phyloP scores from a whole-genome alignment of 1,140 invertebrate genomes.

The Calephelis nemesis region DNA sequence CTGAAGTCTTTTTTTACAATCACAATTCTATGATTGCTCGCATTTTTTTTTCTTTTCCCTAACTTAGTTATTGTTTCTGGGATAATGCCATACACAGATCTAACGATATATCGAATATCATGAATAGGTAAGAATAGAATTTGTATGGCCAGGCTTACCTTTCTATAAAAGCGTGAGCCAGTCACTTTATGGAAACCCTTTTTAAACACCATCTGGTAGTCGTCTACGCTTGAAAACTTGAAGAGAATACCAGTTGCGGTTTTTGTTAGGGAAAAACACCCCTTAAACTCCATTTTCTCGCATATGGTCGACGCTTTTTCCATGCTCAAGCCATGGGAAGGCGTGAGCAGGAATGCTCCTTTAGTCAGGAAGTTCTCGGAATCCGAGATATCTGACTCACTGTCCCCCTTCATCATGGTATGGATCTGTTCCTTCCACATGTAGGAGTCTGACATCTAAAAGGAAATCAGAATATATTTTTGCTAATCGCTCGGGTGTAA shows the following conservation, averaged over 20 bases:
- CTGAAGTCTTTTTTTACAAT: too few relatives aligned
- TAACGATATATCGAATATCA: too few relatives aligned
- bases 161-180: conserved; percentile 87
- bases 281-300: conserved; percentile 92
- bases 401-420: conserved; percentile 80
- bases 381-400: conserved; percentile 84
- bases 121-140: too few relatives aligned
- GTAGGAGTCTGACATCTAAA: conserved; percentile 72
- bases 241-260: conserved; percentile 92
- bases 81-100: too few relatives aligned
- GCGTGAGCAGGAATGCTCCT: conserved; percentile 89
- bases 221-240: conserved; percentile 91
- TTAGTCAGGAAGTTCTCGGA: conserved; percentile 84
- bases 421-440: conserved; percentile 79
- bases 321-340: conserved; percentile 89
- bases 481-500: too few relatives aligned
- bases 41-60: too few relatives aligned
- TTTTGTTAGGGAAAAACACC: conserved; percentile 90
- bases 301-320: conserved; percentile 91
- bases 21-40: too few relatives aligned
- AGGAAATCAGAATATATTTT: neutral
- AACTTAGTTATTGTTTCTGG: too few relatives aligned
- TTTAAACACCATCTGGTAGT: conserved; percentile 90
- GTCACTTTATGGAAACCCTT: conserved; percentile 92
- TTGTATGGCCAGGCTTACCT: conserved; percentile 76